Conservation (phyloP, 53 echinoderm and acorn worm species). For the Zoroaster sp. region DNA sequence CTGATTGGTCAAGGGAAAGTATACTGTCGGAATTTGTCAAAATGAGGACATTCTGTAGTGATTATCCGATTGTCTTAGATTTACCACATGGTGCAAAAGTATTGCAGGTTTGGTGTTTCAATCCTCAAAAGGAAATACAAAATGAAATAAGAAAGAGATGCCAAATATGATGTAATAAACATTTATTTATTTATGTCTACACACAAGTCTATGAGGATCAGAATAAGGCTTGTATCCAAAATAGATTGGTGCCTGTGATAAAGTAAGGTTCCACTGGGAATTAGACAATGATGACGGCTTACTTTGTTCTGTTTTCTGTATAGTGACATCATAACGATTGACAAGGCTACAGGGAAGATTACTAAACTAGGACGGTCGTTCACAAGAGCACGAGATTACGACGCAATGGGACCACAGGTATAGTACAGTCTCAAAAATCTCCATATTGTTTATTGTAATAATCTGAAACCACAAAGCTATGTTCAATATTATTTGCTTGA, state of each 20-base stretch:
- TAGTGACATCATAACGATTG: slow-evolving; percentile 99
- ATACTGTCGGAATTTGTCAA: neutral
- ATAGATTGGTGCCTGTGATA: no score
- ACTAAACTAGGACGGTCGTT: slow-evolving; percentile 96
- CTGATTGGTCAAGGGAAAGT: neutral
- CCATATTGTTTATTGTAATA: no score
- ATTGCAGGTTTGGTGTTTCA: no score
- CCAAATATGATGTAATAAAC: no score
- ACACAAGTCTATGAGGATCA: neutral
- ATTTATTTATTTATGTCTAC: no score
- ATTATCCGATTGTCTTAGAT: neutral
- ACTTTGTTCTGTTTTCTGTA: neutral
- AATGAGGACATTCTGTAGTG: neutral
- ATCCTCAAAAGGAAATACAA: no score
- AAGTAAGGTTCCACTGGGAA: no score
- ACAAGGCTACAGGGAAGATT: slow-evolving; percentile 98
- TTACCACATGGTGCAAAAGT: no score
- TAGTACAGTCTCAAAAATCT: no score
- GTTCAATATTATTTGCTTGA: no score
- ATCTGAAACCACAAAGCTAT: no score
- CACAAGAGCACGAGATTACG: slow-evolving; percentile 96
- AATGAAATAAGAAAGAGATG: no score
- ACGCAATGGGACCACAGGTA: slow-evolving; percentile 99
- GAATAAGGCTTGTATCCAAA: neutral
- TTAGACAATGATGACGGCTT: neutral